Evolutionary conservation across 1,140 invertebrate species (phyloP).

Genomic region (Euwallacea similis): DNA sequence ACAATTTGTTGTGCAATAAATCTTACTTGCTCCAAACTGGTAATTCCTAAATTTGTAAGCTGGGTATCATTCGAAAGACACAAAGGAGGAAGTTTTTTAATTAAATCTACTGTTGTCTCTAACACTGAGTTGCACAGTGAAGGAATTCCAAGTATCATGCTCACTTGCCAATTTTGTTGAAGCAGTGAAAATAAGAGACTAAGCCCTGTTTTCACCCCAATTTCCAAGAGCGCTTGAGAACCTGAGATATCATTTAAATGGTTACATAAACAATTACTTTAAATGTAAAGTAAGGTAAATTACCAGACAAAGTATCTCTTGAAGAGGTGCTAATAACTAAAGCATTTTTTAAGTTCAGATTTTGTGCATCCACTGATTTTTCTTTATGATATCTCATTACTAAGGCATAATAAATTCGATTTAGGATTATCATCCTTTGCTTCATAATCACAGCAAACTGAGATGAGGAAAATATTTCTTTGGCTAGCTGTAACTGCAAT

Average conservation of each 20-base stretch:
- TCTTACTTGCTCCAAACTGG: slow-evolving; percentile 58
- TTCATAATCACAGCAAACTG: slow-evolving; percentile 60
- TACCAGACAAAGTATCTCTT: slow-evolving; percentile 28
- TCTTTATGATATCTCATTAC: slow-evolving; percentile 61
- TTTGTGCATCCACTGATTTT: slow-evolving; percentile 44
- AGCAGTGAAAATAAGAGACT: slow-evolving; percentile 65
- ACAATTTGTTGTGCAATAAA: not conserved
- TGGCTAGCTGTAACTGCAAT: slow-evolving; percentile 56
- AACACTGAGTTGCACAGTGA: slow-evolving; percentile 64
- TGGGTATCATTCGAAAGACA: slow-evolving; percentile 65
- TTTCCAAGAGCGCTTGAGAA: slow-evolving; percentile 64
- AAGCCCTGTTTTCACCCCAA: slow-evolving; percentile 67
- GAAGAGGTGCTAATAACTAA: slow-evolving; percentile 15
- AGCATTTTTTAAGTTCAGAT: slow-evolving; percentile 18
- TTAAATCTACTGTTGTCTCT: slow-evolving; percentile 61
- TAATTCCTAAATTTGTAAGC: slow-evolving; percentile 60
- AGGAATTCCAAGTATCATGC: slow-evolving; percentile 48
- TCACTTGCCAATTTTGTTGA: slow-evolving; percentile 62
- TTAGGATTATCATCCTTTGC: slow-evolving; percentile 63
- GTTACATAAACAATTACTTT: not conserved
- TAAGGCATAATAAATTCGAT: slow-evolving; percentile 64
- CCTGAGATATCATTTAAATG: slow-evolving; percentile 44
- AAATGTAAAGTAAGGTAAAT: not conserved
- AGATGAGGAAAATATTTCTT: slow-evolving; percentile 59
- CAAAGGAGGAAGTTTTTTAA: slow-evolving; percentile 61